Conservation (phyloP, 1,140 invertebrate genomes). For the Himalopsyche phryganea region DNA sequence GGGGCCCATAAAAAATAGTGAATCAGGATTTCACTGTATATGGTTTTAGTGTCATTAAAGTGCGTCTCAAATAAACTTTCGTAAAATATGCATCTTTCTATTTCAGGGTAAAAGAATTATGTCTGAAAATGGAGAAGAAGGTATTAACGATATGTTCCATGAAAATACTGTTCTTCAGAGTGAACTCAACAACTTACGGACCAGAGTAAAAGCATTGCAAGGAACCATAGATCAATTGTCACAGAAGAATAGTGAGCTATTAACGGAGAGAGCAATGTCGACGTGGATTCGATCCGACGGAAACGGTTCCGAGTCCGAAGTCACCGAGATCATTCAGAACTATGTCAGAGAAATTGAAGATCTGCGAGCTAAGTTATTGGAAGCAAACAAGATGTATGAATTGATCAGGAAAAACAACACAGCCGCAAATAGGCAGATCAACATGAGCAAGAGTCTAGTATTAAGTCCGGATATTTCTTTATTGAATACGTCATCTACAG, state of each 20-base stretch:
- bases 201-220: constrained; percentile 87
- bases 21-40: too few species aligned
- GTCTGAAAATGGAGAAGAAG: constrained; percentile 80
- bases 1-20: too few species aligned
- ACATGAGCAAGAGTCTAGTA: constrained; percentile 38
- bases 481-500: constrained; percentile 39
- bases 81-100: too few species aligned
- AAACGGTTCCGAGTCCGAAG: constrained; percentile 41
- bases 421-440: constrained; percentile 38
- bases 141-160: constrained; percentile 90
- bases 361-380: constrained; percentile 78
- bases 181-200: constrained; percentile 82
- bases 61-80: too few species aligned
- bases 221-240: constrained; percentile 91
- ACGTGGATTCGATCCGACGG: constrained; percentile 62
- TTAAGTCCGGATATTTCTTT: constrained; percentile 42
- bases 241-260: constrained; percentile 72
- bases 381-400: constrained; percentile 83
- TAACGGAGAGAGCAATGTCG: constrained; percentile 74
- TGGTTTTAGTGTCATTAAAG: too few species aligned
- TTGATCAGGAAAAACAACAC: constrained; percentile 60
- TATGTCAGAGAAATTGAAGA: constrained; percentile 93
- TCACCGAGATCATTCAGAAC: constrained; percentile 70
- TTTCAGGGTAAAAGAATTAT: constrained; percentile 80
- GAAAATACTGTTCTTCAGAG: constrained; percentile 92